These are phyloP conservation scores for Tragelaphus oryx DNA, from an alignment of 2,797 vertebrate species.

Conservation along the genomic window DNA sequence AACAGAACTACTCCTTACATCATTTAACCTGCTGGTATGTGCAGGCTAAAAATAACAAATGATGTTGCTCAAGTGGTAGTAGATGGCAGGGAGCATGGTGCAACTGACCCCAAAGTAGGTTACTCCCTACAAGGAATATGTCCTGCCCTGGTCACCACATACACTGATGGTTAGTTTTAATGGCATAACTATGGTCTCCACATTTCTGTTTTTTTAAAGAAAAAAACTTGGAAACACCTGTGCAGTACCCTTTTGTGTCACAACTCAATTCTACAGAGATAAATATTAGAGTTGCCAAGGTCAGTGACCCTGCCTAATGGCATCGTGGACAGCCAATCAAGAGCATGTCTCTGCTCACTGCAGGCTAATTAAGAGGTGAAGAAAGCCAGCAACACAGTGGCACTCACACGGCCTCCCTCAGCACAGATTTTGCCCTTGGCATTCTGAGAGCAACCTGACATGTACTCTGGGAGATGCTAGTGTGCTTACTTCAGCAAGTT, in stretches of 20 bases:
- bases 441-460: background rate
- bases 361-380: background rate
- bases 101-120: background rate
- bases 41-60: background rate
- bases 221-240: background rate
- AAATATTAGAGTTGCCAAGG: background rate
- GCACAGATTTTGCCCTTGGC: background rate
- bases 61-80: background rate
- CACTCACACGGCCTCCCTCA: fast-evolving
- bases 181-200: background rate
- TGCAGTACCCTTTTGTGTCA: background rate
- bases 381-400: fast-evolving
- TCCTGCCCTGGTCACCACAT: background rate
- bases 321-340: background rate
- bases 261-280: background rate
- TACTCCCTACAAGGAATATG: background rate
- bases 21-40: background rate
- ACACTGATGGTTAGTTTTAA: background rate
- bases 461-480: background rate
- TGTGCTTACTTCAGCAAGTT: background rate
- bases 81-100: background rate
- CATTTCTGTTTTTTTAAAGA: no score
- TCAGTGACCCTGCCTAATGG: background rate
- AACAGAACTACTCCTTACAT: background rate
- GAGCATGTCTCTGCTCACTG: fast-evolving